Evolutionary conservation across 2,797 vertebrate genomes (phyloP), one percentile per base, ranked within the genome.

Genomic region (Oryzias dopingdopingensis): DNA sequence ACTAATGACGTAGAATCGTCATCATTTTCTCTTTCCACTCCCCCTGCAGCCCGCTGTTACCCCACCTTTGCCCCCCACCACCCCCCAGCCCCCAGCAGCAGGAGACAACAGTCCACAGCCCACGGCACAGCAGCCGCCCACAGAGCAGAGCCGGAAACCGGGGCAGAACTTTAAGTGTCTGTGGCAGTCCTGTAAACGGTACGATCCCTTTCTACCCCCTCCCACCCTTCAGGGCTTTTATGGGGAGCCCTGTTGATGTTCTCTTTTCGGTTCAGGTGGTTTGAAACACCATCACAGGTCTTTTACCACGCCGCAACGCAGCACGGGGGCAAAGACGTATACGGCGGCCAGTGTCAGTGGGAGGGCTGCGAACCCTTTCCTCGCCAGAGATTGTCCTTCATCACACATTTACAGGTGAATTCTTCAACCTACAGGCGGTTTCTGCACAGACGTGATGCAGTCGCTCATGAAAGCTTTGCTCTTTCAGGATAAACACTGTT

Each of bases 91-190:
- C 55, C 85, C 89, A 43, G 88, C 89, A 57, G 90, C 80, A 56
- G 93, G 91, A 67, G 91, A 91, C 85, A 91, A 88, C 87, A 92
- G 71, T 81, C 89, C 94, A 61, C 83, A 86, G 90, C 62, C 86
- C 92, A 76, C 86, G 88, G 18, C 91, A 74, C 90, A 91, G 76
- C 93, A 93, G 72, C 70, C 65, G 41, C 70, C 83, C 3, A 73
- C 88, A 37, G 96, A 98, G 73, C 93, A 92, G 58, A 85, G 83
- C 79, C 94, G 95, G 81, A 98, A 95, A 89, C 91, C 96, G 58
- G 96, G 96, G 82, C 97, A 99, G 89, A 98, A 96, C 90, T 99
- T 99, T 89, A 98, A 95, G 92, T 99, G 97, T 94, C 91, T 98
- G 66, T 99, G 97, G 97, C 95, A 97, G 55, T 93, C 95, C 71